Base-by-base conservation (phyloP, 2,888 invertebrate genomes). In the Eugnorisma glareosa region DNA sequence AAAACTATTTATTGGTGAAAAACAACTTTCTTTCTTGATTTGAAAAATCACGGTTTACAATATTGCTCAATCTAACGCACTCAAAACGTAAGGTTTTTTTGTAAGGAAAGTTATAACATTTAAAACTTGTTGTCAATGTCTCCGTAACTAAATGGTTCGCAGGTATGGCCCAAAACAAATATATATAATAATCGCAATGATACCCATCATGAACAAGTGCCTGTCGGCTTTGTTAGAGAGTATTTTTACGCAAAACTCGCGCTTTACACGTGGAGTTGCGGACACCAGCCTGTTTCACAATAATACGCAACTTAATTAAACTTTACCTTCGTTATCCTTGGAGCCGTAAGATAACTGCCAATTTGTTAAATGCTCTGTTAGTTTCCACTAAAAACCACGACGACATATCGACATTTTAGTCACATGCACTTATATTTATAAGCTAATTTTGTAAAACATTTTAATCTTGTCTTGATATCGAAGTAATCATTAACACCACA, bases 401-500 rank as follows among this genome's bases (percentile, higher is more conserved):
- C 40, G 6, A 11, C 61, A 8, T 48, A n/a, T 15, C n/a, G 48
- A 35, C 15, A 15, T 61, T 67, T 35, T 31, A 11, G n/a, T 21
- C 45, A 31, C 57, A 63, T 79, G 70, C 70, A 67, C 31, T 51
- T 70, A 54, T 57, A 70, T 54, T 40, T 61, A 70, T 67, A 61
- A 31, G 78, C 8, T 11, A 57, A 68, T 80, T 66, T 69, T 37
- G n/a, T 15, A 21, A 28, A 40, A 31, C 7, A 28, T 43, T 10
- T 35, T 66, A 51, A 69, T 82, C 83, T 37, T 28, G 28, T 40
- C 8, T 37, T 67, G 83, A 67, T 83, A 83, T 63, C 21, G 54
- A 63, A 21, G 40, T 67, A 35, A 79, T 82, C 69, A 77, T 24
- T 37, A 59, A 78, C 8, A 40, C 48, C 18, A n/a, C 15, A 63